Percentiles rank a stretch among this genome's conserved stretches.
Conservation (phyloP, 2,113 vertebrate genomes). For the Mesocricetus auratus region DNA sequence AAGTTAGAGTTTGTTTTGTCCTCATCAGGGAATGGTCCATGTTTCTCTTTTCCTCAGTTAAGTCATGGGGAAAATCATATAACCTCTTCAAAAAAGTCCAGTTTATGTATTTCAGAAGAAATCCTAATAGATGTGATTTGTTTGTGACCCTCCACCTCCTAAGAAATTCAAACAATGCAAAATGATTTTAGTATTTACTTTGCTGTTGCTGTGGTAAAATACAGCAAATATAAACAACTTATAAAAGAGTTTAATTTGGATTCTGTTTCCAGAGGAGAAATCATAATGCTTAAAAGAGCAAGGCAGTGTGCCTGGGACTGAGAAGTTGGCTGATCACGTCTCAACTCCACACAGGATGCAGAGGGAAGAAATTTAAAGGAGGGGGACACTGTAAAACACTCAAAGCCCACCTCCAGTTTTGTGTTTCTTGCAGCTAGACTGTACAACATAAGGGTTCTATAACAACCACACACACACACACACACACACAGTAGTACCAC, state of each 20-base stretch:
- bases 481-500: background rate
- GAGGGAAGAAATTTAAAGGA: background rate
- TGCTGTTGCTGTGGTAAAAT: background rate
- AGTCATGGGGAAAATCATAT: background rate
- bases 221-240: background rate
- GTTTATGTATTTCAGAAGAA: background rate
- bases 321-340: background rate
- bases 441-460: background rate
- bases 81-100: constrained; percentile 32
- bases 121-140: background rate
- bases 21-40: background rate
- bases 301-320: background rate
- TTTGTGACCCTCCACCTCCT: background rate
- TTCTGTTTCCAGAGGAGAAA: background rate
- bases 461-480: background rate
- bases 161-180: background rate
- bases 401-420: background rate
- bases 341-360: background rate
- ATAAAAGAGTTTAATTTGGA: background rate
- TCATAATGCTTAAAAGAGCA: background rate
- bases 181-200: background rate
- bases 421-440: background rate
- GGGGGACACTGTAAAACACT: background rate
- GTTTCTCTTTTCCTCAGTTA: background rate
- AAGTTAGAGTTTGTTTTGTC: constrained; percentile 36